These are phyloP conservation scores for Lanistes nyassanus DNA, from an alignment of 1,140 invertebrate species.

Conservation along the genomic window DNA sequence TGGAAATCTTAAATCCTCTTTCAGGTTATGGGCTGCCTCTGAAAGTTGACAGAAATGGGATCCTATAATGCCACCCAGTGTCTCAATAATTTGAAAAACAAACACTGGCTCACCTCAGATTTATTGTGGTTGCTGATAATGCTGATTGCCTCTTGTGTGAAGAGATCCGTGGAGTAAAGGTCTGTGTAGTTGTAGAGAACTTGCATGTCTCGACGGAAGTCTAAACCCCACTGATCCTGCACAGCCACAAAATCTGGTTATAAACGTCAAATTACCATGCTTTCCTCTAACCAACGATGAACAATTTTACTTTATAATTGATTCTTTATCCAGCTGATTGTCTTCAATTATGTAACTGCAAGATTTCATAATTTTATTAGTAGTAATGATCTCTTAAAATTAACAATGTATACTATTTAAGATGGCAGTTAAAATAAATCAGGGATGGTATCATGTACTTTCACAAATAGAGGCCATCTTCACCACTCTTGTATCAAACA, in stretches of 20 bases:
- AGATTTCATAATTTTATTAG: no score
- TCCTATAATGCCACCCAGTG: background rate
- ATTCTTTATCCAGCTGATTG: background rate
- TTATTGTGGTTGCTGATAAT: slow-evolving; percentile 53
- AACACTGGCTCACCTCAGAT: slow-evolving; percentile 36
- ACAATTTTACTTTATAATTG: background rate
- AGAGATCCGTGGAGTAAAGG: slow-evolving; percentile 63
- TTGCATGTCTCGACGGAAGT: slow-evolving; percentile 46
- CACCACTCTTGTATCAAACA: no score
- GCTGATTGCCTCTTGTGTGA: slow-evolving; percentile 47
- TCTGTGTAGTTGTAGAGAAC: slow-evolving; percentile 51
- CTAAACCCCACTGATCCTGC: slow-evolving; percentile 41
- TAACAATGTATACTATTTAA: no score
- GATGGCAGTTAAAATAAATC: no score
- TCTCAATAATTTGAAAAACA: background rate
- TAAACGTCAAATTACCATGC: background rate
- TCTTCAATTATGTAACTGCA: background rate
- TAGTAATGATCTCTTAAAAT: no score
- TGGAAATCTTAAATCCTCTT: background rate
- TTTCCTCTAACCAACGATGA: background rate
- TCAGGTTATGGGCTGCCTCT: background rate
- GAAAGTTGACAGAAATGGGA: background rate
- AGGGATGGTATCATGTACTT: no score
- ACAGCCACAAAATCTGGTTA: background rate
- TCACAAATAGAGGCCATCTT: no score